phyloP scores from a whole-genome alignment of 2,797 vertebrate species.

The Myiothlypis coronata region DNA sequence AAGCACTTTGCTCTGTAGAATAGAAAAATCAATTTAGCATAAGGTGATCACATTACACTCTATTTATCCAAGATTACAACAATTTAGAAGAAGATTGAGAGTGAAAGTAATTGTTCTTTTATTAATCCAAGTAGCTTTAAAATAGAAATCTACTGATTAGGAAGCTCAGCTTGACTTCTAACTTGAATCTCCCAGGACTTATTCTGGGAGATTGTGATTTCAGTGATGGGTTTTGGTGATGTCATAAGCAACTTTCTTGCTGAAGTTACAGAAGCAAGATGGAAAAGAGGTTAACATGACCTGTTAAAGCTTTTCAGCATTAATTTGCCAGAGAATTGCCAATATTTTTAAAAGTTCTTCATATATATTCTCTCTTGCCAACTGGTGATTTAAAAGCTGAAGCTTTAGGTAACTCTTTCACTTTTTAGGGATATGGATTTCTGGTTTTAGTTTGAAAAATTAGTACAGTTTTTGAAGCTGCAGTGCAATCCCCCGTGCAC shows the following conservation, averaged over 20 bases:
- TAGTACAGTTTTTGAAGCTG: not conserved
- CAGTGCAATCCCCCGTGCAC: not conserved
- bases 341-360: not conserved
- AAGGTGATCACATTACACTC: constrained; percentile 63
- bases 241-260: not conserved
- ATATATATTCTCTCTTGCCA: not conserved
- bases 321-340: not conserved
- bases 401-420: not conserved
- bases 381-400: not conserved
- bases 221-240: not conserved
- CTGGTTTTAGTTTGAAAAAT: not conserved
- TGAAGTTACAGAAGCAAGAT: not conserved
- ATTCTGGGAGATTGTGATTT: not conserved
- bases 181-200: not conserved
- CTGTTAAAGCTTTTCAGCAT: not conserved
- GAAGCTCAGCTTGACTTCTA: not conserved
- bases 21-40: constrained; percentile 61
- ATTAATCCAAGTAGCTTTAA: constrained; percentile 50
- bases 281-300: not conserved
- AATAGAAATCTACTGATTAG: constrained; percentile 53
- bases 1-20: constrained; percentile 20
- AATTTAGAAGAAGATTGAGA: constrained; percentile 53
- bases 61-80: constrained; percentile 69
- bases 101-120: constrained; percentile 64
- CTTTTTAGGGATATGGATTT: not conserved